Evolutionary conservation across 2,113 vertebrate species (phyloP).

Genomic region (Gavia stellata): DNA sequence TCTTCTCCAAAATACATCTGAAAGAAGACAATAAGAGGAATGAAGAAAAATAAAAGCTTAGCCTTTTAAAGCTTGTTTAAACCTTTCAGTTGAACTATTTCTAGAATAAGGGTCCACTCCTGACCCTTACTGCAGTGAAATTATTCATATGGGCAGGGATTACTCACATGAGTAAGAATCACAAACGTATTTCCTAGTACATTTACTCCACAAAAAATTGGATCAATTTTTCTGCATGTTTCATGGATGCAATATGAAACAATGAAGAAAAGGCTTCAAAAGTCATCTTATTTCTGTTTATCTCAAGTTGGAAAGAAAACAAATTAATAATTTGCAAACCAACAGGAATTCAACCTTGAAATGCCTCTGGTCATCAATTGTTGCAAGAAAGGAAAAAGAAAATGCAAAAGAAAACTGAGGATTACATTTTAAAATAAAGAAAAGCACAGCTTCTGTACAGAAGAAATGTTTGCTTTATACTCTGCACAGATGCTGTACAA

Average conservation of each 20-base stretch:
- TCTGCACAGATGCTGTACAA: conserved; percentile 46
- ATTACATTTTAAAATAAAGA: conserved; percentile 23
- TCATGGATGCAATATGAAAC: background rate
- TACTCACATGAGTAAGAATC: background rate
- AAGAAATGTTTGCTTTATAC: conserved; percentile 41
- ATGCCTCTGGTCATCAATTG: conserved; percentile 41
- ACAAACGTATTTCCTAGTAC: background rate
- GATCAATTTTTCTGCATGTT: background rate
- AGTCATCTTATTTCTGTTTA: background rate
- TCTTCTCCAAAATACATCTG: background rate
- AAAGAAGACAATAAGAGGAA: background rate
- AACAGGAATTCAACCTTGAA: conserved; percentile 32
- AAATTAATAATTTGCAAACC: conserved; percentile 44
- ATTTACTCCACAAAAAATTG: fast-evolving
- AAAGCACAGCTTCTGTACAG: conserved; percentile 8
- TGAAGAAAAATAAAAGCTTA: background rate
- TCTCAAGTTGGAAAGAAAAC: conserved; percentile 5
- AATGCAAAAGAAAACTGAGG: conserved; percentile 7
- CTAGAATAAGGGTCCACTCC: background rate
- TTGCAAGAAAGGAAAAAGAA: conserved; percentile 9
- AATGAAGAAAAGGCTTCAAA: background rate
- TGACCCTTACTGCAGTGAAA: background rate
- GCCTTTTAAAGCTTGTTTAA: background rate
- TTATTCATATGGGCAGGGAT: background rate
- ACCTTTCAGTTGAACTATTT: background rate